Evolutionary conservation across 2,113 vertebrate genomes (phyloP), one percentile per base, ranked within the genome.

Genomic region (Clarias gariepinus): DNA sequence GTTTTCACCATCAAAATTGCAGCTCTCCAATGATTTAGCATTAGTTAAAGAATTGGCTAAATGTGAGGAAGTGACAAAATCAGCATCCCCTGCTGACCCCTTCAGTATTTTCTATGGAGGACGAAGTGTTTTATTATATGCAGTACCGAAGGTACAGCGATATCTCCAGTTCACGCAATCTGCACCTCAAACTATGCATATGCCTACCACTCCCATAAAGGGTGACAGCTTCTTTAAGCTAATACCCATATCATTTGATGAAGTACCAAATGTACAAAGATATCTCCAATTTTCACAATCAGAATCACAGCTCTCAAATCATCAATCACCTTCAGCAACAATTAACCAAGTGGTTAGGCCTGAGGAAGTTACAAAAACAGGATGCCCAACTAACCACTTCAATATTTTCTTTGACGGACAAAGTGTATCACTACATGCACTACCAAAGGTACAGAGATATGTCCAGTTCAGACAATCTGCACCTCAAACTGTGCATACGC

Each of bases 361-460:
- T 60, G 74, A 41, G n/a, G 19, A 16, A 61, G n/a, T 60, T 9
- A 4, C 47, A 30, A 68, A 80, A 80, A 36, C 15, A 58, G 41
- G 55, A 83, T 23, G n/a, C 4, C n/a, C 25, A 69, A 23, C 64
- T 41, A 71, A 77, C 19, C 13, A 23, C 7, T 13, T 61, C 57
- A 61, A 3, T 25, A 77, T 36, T 76, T 71, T 74, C 41, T 6
- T 16, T 47, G 21, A 60, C 12, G 52, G 28, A 83, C 36, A 69
- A 79, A 19, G 28, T 84, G 11, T 2, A 47, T 74, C 55, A 28
- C 23, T 85, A 15, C 36, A 23, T 18, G 25, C 41, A 73, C 12
- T 86, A n/a, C 81, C 84, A 36, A 69, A 83, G 9, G 84, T 88
- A 36, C 82, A 86, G 28, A 85, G 84, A 77, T 78, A 83, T 41